Evolutionary conservation across 2,797 vertebrate genomes (phyloP), one percentile per base, ranked within the genome.

Genomic region (Silurus aristotelis): DNA sequence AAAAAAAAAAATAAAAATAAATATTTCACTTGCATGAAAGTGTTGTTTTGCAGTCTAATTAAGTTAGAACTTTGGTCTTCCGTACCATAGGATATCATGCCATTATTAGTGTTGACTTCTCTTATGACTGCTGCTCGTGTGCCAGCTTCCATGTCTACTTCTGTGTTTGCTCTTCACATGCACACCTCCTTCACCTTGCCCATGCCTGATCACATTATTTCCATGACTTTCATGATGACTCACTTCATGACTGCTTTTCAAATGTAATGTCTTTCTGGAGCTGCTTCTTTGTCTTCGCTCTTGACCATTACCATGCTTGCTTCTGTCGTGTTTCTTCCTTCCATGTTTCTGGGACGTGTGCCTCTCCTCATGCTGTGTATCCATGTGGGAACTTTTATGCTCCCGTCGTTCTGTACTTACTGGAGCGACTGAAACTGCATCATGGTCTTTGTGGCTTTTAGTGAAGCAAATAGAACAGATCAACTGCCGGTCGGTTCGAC

Each of bases 401-500:
- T 66, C 43, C 13, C 20, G 79, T 27, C 43, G 75, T 64, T 84
- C 43, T 1, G 27, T 63, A 25, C 27, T 68, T 38, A 19, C n/a
- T 14, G 82, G 78, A 25, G 43, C 27, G 2, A 38, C 17, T 64
- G 73, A 80, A 83, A 87, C 73, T 0, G 19, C 60, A 31, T 84
- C 78, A 52, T 88, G 86, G 67, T 63, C 56, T 78, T 46, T 83
- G 31, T 88, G 84, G 38, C 17, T 48, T 31, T 88, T 77, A 17
- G 55, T 5, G 4, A 72, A 66, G 80, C 87, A 87, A 48, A 55
- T 31, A 2, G 73, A 71, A 31, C 89, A 90, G 72, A 87, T 83
- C 38, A 86, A 48, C 43, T 78, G 87, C 31, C 80, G 87, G 70
- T 89, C 81, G 0, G 81, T 78, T 31, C 84, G 66, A 46, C 88